These are phyloP conservation scores for Jacana jacana DNA, from an alignment of 2,113 vertebrate genomes.

Conservation along the genomic window DNA sequence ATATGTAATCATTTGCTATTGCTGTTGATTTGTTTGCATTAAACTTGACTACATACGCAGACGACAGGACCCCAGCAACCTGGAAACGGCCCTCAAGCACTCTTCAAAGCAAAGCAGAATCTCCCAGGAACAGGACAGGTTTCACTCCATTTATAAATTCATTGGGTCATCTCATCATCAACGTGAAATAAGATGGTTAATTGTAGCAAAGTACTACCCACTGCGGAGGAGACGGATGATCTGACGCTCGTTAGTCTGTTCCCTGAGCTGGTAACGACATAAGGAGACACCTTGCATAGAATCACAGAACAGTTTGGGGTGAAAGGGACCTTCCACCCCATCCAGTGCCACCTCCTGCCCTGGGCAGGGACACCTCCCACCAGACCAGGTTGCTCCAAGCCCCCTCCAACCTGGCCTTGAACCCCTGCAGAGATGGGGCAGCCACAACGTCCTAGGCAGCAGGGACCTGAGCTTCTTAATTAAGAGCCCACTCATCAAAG, in stretches of 20 bases:
- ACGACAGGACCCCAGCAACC: background rate
- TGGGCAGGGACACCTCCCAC: too few species aligned
- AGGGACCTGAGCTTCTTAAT: background rate
- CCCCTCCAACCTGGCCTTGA: too few species aligned
- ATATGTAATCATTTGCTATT: background rate
- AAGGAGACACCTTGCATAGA: background rate
- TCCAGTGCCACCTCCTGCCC: too few species aligned
- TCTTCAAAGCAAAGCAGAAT: background rate
- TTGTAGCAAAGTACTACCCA: background rate
- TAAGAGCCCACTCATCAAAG: background rate
- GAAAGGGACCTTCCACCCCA: too few species aligned
- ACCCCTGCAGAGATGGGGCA: too few species aligned
- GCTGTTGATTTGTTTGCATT: background rate
- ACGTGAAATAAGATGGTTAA: background rate
- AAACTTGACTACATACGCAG: background rate
- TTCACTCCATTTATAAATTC: background rate
- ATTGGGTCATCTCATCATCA: rapidly evolving
- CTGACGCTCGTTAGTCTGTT: background rate
- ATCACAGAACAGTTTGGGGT: too few species aligned
- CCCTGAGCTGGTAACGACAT: background rate
- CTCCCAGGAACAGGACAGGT: background rate
- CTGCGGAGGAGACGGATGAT: background rate
- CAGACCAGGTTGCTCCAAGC: too few species aligned
- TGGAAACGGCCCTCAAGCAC: background rate
- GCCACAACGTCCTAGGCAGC: too few species aligned